phyloP scores from a whole-genome alignment of 2,888 invertebrate genomes.

The Phengaris arion region DNA sequence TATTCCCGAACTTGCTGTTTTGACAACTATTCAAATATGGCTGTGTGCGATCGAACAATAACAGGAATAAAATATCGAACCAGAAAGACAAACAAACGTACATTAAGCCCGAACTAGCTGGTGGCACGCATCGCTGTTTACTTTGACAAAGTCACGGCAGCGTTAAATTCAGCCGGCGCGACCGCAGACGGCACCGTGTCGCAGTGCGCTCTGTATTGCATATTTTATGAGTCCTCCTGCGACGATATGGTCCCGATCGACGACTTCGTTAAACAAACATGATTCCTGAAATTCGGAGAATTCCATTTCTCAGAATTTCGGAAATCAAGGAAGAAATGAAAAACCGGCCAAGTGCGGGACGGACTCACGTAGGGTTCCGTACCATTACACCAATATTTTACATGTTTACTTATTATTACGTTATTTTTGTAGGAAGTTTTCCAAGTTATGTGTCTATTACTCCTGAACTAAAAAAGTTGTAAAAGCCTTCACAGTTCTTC shows the following conservation, averaged over 20 bases:
- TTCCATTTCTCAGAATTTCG: background rate
- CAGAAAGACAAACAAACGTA: slow-evolving; percentile 48
- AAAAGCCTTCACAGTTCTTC: too few species aligned
- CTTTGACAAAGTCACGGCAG: slow-evolving; percentile 60
- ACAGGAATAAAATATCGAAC: slow-evolving; percentile 47
- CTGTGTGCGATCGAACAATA: slow-evolving; percentile 39
- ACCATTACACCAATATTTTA: too few species aligned
- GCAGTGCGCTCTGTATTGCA: slow-evolving; percentile 71
- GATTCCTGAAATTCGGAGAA: background rate
- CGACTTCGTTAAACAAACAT: slow-evolving; percentile 22
- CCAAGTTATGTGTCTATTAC: too few species aligned
- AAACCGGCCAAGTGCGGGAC: background rate
- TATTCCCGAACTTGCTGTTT: slow-evolving; percentile 27
- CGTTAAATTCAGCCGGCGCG: slow-evolving; percentile 51
- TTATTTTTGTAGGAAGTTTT: too few species aligned
- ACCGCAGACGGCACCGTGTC: slow-evolving; percentile 58
- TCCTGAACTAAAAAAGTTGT: too few species aligned
- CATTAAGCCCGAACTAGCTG: slow-evolving; percentile 48
- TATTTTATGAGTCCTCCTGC: slow-evolving; percentile 65
- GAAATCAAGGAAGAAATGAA: background rate
- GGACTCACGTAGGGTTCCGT: too few species aligned
- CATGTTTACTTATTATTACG: too few species aligned
- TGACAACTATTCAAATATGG: slow-evolving; percentile 25
- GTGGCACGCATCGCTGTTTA: slow-evolving; percentile 58
- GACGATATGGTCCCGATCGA: slow-evolving; percentile 29